These are phyloP conservation scores for Aix galericulata DNA, from an alignment of 2,113 vertebrate species.

Conservation along the genomic window DNA sequence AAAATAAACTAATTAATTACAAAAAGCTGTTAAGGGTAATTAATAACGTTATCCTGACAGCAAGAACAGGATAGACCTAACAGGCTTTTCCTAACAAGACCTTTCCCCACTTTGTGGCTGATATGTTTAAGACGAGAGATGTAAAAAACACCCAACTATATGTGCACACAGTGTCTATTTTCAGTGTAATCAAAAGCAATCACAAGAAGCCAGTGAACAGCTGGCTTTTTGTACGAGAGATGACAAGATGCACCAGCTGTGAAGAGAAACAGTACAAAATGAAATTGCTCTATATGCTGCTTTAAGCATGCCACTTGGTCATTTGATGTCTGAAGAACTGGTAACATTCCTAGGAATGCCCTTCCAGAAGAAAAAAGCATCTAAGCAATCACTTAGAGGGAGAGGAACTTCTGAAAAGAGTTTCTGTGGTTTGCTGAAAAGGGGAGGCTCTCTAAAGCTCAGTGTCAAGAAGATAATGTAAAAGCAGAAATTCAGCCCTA, in stretches of 20 bases:
- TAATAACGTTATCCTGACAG: neutral
- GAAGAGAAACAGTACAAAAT: neutral
- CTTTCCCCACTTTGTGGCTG: neutral
- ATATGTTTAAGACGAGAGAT: neutral
- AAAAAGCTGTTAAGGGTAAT: neutral
- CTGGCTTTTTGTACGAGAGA: neutral
- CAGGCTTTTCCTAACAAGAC: neutral
- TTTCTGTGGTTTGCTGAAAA: neutral
- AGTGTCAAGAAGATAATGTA: neutral
- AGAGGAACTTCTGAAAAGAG: neutral
- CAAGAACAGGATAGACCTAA: neutral
- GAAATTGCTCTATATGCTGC: neutral
- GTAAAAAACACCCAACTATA: neutral
- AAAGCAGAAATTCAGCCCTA: neutral
- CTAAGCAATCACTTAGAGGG: rapidly evolving
- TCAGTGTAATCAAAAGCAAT: neutral
- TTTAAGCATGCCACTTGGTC: neutral
- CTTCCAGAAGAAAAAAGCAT: neutral
- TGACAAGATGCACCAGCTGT: neutral
- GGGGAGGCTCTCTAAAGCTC: neutral
- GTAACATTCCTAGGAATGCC: neutral
- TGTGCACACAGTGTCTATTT: neutral
- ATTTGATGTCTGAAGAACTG: neutral
- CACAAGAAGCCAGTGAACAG: neutral
- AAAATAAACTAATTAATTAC: neutral